Evolutionary conservation across 2,888 invertebrate genomes (phyloP), one percentile per base, ranked within the genome.

Genomic region (Mimachlamys varia): DNA sequence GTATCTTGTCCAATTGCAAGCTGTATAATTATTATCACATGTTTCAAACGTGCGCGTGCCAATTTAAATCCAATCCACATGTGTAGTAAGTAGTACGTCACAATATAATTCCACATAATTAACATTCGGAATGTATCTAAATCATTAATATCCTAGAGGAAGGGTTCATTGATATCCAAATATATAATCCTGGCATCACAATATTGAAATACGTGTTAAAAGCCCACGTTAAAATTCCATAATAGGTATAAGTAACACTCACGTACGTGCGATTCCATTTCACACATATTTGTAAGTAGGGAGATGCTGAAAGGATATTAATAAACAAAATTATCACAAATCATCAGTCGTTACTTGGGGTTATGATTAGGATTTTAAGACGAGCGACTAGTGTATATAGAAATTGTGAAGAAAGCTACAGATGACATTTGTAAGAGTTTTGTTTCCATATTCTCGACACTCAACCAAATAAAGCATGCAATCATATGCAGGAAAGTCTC

Each of bases 221-320:
- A 44, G 44, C 44, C 7, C 44, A 76, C 33, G 76, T 76, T 76
- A 76, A 76, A 15, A 76, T 76, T 15, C 76, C 62, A 62, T n/a
- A 62, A 22, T 22, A 76, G 76, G 76, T 17, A 76, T 76, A 22
- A 76, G 27, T 2, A 76, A 76, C 27, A 76, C 76, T 76, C 33
- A 33, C 76, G 76, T 76, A 33, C 76, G 76, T 76, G 76, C 76
- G 27, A 33, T 33, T 76, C 76, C 76, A 76, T 33, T 76, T 76
- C 33, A 76, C 76, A 76, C 76, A 76, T 7, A 44, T n/a, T n/a
- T 15, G 76, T 76, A 33, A 76, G 13, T 27, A 33, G 13, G 76
- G 76, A 12, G 33, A 15, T 76, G 76, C 76, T 76, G 76, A 76
- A 76, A 76, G 76, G 76, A 33, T 58, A 58, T 76, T 76, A 76